Evolutionary conservation across 2,113 vertebrate species (phyloP), one percentile per base, ranked within the genome.

Genomic region (Dipodomys spectabilis): DNA sequence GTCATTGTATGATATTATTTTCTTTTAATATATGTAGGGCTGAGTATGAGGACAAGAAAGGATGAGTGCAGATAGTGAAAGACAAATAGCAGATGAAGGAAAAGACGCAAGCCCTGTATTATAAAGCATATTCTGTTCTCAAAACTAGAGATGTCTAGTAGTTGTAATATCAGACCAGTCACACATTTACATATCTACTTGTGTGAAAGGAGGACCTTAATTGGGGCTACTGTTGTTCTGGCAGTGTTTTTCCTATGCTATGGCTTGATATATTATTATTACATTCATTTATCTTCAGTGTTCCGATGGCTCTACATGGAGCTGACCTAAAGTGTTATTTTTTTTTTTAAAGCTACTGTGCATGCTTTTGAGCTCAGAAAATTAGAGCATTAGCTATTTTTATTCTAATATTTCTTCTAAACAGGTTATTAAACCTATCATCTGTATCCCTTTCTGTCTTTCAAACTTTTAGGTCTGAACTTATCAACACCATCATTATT

Each of bases 51-150:
- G 30, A 73, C 32, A 73, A 68, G 64, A 77, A 80, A 74, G 71
- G 18, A 68, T 78, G 30, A 82, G 39, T 53, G 49, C 35, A 68
- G 69, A 25, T 62, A 60, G 45, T 82, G 44, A 94, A 22, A 23
- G 30, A 23, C 25, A 39, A 44, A n/a, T 65, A 75, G 35, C 35
- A 80, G 73, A 81, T 79, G 23, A 82, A 35, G 39, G 77, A 30
- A 23, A 62, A 86, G 90, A 88, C 25, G 73, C 11, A 77, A 25
- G 16, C 4, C 3, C 32, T 19, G 53, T n/a, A 65, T 30, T 60
- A 6, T 67, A 69, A 93, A 88, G 30, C 57, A 60, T 67, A 78
- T 92, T 92, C 44, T 86, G 65, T 44, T 69, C 35, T 88, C 86
- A 88, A 81, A 91, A 32, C 44, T 23, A 39, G 79, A 79, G 39